Evolutionary conservation across 2,797 vertebrate species (phyloP).

Genomic region (Pangasius macronema): DNA sequence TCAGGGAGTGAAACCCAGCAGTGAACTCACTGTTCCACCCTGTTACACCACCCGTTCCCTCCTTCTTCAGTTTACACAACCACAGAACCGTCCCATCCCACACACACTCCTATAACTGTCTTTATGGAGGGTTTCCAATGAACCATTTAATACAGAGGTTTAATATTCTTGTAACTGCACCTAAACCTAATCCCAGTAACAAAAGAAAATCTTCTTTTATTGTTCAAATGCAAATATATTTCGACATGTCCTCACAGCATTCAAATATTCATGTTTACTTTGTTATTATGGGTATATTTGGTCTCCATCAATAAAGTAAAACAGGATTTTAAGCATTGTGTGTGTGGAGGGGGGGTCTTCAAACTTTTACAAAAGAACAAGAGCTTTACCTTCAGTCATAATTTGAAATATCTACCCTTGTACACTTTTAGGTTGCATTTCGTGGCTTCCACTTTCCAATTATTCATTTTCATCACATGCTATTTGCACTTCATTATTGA

Average conservation of each 20-base stretch:
- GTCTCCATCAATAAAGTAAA: background rate
- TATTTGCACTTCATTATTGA: background rate
- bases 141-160: background rate
- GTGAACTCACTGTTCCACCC: conserved; percentile 41
- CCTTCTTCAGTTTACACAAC: conserved; percentile 36
- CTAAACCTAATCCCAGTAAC: background rate
- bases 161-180: background rate
- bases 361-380: background rate
- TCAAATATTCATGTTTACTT: background rate
- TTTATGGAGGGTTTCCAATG: conserved; percentile 17
- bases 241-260: background rate
- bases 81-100: background rate
- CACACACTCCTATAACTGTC: conserved; percentile 3
- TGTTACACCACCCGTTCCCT: conserved; percentile 39
- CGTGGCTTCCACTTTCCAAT: background rate
- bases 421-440: background rate
- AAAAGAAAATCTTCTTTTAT: background rate
- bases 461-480: background rate
- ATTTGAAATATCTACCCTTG: background rate
- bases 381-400: background rate
- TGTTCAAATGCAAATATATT: conserved; percentile 1
- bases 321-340: background rate
- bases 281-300: background rate
- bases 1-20: conserved; percentile 50
- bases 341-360: background rate